Evolutionary conservation across 2,888 invertebrate genomes (phyloP).

Genomic region (Scaptomyza caliginosa): DNA sequence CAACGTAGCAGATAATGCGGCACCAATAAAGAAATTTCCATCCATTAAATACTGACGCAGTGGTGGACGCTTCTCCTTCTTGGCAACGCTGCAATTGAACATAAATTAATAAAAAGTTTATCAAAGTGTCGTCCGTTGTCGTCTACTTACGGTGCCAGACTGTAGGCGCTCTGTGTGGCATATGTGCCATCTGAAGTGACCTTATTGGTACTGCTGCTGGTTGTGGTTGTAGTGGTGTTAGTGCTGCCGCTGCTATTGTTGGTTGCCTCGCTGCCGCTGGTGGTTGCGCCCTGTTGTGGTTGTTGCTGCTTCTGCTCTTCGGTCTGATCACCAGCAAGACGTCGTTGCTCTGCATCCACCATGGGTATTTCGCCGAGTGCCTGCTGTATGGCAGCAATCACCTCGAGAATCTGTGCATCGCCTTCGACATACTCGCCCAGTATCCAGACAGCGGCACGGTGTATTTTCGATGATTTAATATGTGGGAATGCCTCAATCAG

Average conservation of each 20-base stretch:
- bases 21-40: slow-evolving; percentile 98
- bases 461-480: slow-evolving; percentile 95
- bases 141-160: slow-evolving; percentile 88
- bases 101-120: not conserved
- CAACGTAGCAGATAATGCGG: slow-evolving; percentile 94
- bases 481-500: slow-evolving; percentile 90
- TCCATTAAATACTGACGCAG: slow-evolving; percentile 94
- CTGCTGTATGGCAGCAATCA: slow-evolving; percentile 90
- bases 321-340: slow-evolving; percentile 89
- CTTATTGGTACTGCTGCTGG: slow-evolving; percentile 76
- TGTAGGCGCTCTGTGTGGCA: slow-evolving; percentile 98
- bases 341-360: slow-evolving; percentile 88
- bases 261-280: slow-evolving; percentile 23
- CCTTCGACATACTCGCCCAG: slow-evolving; percentile 97
- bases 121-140: no score
- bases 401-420: slow-evolving; percentile 90
- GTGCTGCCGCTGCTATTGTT: slow-evolving; percentile 52
- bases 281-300: slow-evolving; percentile 34
- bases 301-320: slow-evolving; percentile 84
- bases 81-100: slow-evolving; percentile 84
- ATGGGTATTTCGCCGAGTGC: slow-evolving; percentile 89
- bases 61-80: slow-evolving; percentile 90
- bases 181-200: slow-evolving; percentile 99
- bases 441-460: slow-evolving; percentile 98
- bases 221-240: slow-evolving; percentile 27